These are phyloP conservation scores for Sylvilagus bachmani DNA, from an alignment of 2,113 vertebrate genomes.

Conservation along the genomic window DNA sequence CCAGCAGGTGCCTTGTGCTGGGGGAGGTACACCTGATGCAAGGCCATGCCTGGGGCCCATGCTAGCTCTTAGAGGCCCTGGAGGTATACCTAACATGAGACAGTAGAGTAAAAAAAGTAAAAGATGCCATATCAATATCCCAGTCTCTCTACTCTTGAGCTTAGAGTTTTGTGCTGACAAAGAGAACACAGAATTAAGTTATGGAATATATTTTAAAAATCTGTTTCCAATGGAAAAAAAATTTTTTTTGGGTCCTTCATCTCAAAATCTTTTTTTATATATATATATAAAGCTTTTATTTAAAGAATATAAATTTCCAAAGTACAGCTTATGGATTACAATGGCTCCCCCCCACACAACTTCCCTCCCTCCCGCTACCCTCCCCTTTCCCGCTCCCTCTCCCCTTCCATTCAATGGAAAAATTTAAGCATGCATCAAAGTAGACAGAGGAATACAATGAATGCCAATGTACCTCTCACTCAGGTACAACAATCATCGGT, in stretches of 20 bases:
- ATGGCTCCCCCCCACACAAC: too few species aligned
- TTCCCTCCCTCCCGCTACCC: too few species aligned
- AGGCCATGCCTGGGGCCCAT: accelerated
- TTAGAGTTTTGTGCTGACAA: neutral
- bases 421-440: neutral
- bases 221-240: neutral
- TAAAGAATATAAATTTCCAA: too few species aligned
- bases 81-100: neutral
- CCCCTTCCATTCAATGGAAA: too few species aligned
- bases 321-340: too few species aligned
- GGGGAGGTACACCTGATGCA: neutral
- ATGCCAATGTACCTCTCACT: neutral
- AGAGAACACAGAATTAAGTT: neutral
- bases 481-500: neutral
- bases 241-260: too few species aligned
- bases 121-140: neutral
- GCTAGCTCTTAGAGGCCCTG: neutral
- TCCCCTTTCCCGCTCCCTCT: too few species aligned
- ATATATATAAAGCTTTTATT: too few species aligned
- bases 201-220: neutral
- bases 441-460: neutral
- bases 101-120: neutral
- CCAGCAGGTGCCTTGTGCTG: neutral
- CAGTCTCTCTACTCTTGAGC: too few species aligned
- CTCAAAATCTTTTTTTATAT: too few species aligned